These are phyloP conservation scores for Synanthedon tipuliformis DNA, from an alignment of 2,888 invertebrate species.

Conservation along the genomic window DNA sequence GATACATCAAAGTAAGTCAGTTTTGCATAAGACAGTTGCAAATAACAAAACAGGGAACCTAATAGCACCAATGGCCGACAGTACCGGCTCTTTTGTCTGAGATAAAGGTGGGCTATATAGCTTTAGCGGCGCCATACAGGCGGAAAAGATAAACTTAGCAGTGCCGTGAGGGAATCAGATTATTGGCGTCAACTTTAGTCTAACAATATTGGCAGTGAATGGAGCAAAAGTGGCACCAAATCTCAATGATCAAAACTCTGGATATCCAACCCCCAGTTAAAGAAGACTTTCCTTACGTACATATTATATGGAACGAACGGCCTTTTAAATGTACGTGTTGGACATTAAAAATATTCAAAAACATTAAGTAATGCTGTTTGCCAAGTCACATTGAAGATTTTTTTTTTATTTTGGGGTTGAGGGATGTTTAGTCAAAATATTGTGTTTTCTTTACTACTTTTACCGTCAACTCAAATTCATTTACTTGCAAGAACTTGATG, in stretches of 20 bases:
- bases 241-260: constrained; percentile 7
- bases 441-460: too few species aligned
- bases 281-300: too few species aligned
- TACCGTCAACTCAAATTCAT: too few species aligned
- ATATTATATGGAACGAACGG: too few species aligned
- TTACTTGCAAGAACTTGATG: too few species aligned
- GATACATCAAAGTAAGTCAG: neutral
- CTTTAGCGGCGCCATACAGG: constrained; percentile 18
- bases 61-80: neutral
- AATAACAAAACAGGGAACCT: neutral
- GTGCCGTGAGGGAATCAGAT: constrained; percentile 57
- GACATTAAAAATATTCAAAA: too few species aligned
- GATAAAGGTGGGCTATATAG: constrained; percentile 35
- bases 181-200: constrained; percentile 32
- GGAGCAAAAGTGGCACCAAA: constrained; percentile 30
- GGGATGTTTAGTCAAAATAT: too few species aligned
- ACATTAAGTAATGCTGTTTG: too few species aligned
- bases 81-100: constrained; percentile 36
- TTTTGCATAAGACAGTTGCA: neutral
- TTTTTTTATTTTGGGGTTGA: too few species aligned
- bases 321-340: too few species aligned
- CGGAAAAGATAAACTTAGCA: constrained; percentile 51
- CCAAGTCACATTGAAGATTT: too few species aligned
- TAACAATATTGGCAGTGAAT: constrained; percentile 41
- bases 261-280: constrained; percentile 1